Evolutionary conservation across 2,888 invertebrate genomes (phyloP), one percentile per base, ranked within the genome.

Genomic region (Biston stratarius): DNA sequence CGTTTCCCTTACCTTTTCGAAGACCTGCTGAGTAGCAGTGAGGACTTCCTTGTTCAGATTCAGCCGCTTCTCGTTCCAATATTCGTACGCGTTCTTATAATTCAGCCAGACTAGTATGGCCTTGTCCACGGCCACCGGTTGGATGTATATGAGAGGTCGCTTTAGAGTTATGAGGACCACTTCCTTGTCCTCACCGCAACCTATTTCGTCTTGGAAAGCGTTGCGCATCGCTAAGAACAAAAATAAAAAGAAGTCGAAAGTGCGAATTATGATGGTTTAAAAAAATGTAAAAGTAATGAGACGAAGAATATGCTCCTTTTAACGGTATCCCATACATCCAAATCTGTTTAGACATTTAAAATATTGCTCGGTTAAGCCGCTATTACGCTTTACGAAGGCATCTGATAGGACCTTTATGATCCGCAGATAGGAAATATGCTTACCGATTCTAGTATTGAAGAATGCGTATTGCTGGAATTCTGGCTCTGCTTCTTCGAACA

Each of bases 1-100:
- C 3, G 9, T 9, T 11, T 5, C 0, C 0, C 53, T 47, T 69
- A 91, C 92, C 88, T 91, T 91, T 72, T 92, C 92, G 53, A 94
- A 90, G 5, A 96, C 95, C 83, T 96, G 96, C 78, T 96, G 96
- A 0, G 96, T 96, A 9, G 97, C 96, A 1, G 96, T 95, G 0
- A 97, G 91, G 47, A 98, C 97, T 85, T 99, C 99, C 80, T 97
- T 97, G 83, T 98, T 99, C 49, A 99, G 94, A 78, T 97, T 98
- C 6, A 98, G 96, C 6, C 99, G 94, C 89, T 99, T 99, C 87
- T 99, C 99, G 77, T 98, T 98, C 99, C 99, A 99, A 90, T 99
- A 99, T 86, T 99, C 99, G 85, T 99, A 99, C 0, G 99, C 99
- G 89, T 99, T 99, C 92, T 99, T 99, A 86, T 99, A 99, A 94